Evolutionary conservation across 2,113 vertebrate genomes (phyloP).

Genomic region (Columba livia): DNA sequence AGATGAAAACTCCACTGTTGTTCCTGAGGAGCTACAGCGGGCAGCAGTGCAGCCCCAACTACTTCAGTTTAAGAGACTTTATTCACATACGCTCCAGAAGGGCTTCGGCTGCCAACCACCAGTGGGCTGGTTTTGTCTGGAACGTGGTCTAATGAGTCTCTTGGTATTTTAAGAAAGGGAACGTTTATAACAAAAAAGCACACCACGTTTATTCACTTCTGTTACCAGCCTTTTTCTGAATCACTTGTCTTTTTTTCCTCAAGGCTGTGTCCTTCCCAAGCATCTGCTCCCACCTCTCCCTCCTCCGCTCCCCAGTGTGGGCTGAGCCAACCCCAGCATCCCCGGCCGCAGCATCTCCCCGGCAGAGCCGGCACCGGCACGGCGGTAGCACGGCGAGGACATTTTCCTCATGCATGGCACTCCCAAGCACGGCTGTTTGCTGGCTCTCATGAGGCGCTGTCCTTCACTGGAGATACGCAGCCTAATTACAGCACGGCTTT

Average conservation of each 20-base stretch:
- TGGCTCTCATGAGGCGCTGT: neutral
- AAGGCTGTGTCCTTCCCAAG: neutral
- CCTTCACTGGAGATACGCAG: neutral
- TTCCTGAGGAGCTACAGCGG: neutral
- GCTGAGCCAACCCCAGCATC: neutral
- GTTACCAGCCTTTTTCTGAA: slow-evolving; percentile 23
- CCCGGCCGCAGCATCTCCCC: neutral
- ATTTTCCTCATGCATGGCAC: rapidly evolving
- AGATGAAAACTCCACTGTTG: neutral
- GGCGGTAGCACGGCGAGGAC: rapidly evolving
- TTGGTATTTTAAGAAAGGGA: slow-evolving; percentile 36
- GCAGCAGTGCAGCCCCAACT: neutral
- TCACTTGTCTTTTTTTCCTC: neutral
- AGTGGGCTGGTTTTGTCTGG: slow-evolving; percentile 29
- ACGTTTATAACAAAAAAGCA: neutral
- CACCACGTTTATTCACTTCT: neutral
- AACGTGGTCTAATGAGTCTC: slow-evolving; percentile 13
- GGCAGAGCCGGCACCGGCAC: neutral
- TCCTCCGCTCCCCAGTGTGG: neutral
- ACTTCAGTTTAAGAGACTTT: neutral
- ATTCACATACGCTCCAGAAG: neutral
- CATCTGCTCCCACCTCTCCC: slow-evolving; percentile 29
- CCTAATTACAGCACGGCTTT: neutral
- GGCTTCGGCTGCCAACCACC: neutral
- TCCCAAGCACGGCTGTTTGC: neutral